These are phyloP conservation scores for Meiosimyza decipiens DNA, from an alignment of 2,888 invertebrate species.

Conservation along the genomic window DNA sequence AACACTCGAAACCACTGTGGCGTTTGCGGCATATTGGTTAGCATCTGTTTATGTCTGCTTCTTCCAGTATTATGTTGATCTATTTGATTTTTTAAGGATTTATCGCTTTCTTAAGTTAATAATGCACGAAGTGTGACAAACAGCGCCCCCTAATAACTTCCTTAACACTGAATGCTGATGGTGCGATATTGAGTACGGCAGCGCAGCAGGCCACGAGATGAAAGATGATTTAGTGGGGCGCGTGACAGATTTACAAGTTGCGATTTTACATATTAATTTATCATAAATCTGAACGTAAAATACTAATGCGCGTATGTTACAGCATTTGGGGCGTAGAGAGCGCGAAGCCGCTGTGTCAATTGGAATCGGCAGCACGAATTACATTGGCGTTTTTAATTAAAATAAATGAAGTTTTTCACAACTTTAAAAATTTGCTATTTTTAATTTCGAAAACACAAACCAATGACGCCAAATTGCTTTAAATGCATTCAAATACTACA, in stretches of 20 bases:
- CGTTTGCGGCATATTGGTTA: background rate
- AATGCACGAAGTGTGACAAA: constrained; percentile 23
- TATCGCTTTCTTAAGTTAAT: constrained; percentile 18
- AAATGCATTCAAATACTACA: no score
- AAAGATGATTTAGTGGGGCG: constrained; percentile 61
- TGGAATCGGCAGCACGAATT: no score
- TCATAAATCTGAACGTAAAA: constrained; percentile 47
- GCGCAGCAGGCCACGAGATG: background rate
- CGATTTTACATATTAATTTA: constrained; percentile 58
- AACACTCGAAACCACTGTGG: background rate
- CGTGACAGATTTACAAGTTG: constrained; percentile 65
- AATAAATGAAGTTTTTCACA: no score
- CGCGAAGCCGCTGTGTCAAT: no score
- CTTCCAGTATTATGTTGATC: background rate
- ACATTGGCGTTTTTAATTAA: no score
- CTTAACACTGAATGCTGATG: background rate
- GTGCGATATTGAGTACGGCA: background rate
- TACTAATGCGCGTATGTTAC: no score
- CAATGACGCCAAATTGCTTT: no score
- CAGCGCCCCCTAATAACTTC: constrained; percentile 2
- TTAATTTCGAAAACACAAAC: no score
- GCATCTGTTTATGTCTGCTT: constrained; percentile 19
- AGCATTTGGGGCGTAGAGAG: no score
- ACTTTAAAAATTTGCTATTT: no score
- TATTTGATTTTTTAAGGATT: constrained; percentile 25